Evolutionary conservation across 2,888 invertebrate species (phyloP), one percentile per base, ranked within the genome.

Genomic region (Agrypnus murinus): DNA sequence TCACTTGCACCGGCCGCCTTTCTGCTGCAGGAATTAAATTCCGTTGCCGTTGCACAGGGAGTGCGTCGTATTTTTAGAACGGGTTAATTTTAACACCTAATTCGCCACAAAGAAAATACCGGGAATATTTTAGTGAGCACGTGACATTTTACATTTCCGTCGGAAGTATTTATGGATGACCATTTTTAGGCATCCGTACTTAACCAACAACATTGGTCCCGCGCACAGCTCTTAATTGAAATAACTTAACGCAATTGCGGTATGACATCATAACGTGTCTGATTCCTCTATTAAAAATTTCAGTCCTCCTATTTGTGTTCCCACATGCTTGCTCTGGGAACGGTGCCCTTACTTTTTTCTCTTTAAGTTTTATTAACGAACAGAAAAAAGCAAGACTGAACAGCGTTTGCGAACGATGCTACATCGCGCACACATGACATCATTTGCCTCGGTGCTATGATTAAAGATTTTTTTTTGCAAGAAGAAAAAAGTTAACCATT

Each of bases 221-320:
- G 15, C 50, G 32, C 32, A 19, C 43, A n/a, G 15, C 25, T 40
- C 59, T 25, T 25, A 66, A 66, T 58, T 59, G 57, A 59, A 59
- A 65, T 19, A 19, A 50, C 50, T 66, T 66, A 59, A 34, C 38
- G 45, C 36, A 59, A 66, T 66, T 66, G 48, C 36, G 14, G 19
- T 14, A 48, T 69, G 68, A 69, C 68, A 63, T 69, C 68, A 69
- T 46, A 31, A 12, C 36, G 68, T n/a, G n/a, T 63, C 58, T 59
- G 62, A 48, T 63, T 9, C 50, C 17, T 46, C 60, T 8, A 48
- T 63, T 63, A 63, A 34, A 46, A 12, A 32, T 45, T 12, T 45
- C 8, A n/a, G 43, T 25, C 25, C 43, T 50, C 62, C 48, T 19
- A 31, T 15, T 48, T 15, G 15, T 2, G 38, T 50, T 63, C 62